phyloP scores from a whole-genome alignment of 2,113 vertebrate species.

The Canis aureus region DNA sequence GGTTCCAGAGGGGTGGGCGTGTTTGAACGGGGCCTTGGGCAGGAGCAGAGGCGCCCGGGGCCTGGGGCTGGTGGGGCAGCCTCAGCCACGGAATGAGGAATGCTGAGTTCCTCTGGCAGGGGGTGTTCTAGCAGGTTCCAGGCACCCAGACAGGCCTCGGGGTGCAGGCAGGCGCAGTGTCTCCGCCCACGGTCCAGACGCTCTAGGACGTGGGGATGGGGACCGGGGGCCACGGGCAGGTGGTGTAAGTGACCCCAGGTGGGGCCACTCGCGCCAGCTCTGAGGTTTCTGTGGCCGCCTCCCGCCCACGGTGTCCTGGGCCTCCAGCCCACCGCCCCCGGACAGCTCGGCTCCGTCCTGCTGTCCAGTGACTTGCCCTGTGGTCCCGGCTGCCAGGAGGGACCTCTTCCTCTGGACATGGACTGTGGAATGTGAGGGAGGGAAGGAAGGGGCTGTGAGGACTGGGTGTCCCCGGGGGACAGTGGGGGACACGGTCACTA shows the following conservation, averaged over 20 bases:
- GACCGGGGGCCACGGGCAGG: not conserved
- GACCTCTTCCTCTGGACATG: not conserved
- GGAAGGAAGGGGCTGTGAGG: not conserved
- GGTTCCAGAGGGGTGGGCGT: not conserved
- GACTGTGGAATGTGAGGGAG: not conserved
- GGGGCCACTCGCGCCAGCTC: accelerated
- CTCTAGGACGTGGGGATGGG: not conserved
- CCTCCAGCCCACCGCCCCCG: accelerated
- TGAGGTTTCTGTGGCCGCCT: no score
- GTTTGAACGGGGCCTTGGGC: no score
- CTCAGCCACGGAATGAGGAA: accelerated
- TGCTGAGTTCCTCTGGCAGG: accelerated
- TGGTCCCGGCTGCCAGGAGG: not conserved
- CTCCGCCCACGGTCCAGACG: not conserved
- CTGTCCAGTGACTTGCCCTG: not conserved
- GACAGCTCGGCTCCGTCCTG: not conserved
- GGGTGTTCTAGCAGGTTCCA: not conserved
- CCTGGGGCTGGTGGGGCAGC: accelerated
- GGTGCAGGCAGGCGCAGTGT: not conserved
- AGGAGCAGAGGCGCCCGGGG: no score
- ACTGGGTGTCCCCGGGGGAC: accelerated
- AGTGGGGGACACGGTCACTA: accelerated
- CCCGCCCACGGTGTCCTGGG: not conserved
- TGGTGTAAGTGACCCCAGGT: not conserved
- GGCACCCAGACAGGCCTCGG: not conserved